phyloP scores from a whole-genome alignment of 2,888 invertebrate species.

The Exephanes ischioxanthus region DNA sequence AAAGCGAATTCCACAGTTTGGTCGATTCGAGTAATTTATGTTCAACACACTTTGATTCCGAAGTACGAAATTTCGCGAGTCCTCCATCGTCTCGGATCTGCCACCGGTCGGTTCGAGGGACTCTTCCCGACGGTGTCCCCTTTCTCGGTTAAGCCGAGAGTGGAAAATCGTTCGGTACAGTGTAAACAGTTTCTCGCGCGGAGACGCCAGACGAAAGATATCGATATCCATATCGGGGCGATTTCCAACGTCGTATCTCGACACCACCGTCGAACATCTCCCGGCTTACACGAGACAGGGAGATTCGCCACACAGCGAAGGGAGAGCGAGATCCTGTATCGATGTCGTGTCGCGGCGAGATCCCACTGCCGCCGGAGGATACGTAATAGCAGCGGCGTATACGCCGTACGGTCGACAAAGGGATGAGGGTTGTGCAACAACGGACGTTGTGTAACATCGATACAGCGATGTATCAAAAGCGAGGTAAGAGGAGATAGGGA shows the following conservation, averaged over 20 bases:
- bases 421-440: conserved; percentile 62
- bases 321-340: conserved; percentile 45
- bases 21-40: too few relatives aligned
- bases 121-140: conserved; percentile 19
- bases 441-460: conserved; percentile 70
- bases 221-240: conserved; percentile 73
- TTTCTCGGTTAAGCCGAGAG: conserved; percentile 17
- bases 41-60: too few relatives aligned
- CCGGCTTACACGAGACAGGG: conserved; percentile 38
- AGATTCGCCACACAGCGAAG: conserved; percentile 20
- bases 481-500: conserved; percentile 15
- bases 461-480: conserved; percentile 62
- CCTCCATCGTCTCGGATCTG: too few relatives aligned
- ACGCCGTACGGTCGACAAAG: conserved; percentile 13
- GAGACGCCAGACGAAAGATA: conserved; percentile 69
- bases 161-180: conserved; percentile 40
- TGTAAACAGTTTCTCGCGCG: conserved; percentile 68
- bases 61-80: too few relatives aligned
- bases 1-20: too few relatives aligned
- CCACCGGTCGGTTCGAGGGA: not conserved
- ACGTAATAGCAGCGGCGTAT: conserved; percentile 23
- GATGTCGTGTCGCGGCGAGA: conserved; percentile 39
- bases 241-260: conserved; percentile 69
- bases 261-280: conserved; percentile 49
- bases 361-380: conserved; percentile 7